Percentiles rank a stretch among this genome's conserved stretches.
Conservation (phyloP, 1,140 invertebrate genomes). For the Varroa destructor region DNA sequence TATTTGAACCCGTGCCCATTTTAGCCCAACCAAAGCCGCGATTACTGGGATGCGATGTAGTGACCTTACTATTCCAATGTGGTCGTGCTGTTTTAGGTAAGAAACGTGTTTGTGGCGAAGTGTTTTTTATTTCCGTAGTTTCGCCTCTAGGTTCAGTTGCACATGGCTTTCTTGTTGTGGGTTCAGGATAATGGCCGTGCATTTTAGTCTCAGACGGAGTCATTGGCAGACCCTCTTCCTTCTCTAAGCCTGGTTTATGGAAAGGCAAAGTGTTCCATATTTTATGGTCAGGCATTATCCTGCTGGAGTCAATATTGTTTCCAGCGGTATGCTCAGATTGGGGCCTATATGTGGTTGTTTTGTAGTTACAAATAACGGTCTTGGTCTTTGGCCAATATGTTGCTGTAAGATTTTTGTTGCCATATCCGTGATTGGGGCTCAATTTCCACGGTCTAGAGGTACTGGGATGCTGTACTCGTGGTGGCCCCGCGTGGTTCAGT, state of each 20-base stretch:
- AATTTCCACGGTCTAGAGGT: no score
- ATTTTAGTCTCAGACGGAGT: conserved; percentile 19
- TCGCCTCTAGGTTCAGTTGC: conserved; percentile 26
- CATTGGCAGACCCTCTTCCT: conserved; percentile 22
- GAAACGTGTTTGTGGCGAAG: conserved; percentile 12
- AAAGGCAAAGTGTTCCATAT: no score
- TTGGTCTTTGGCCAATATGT: no score
- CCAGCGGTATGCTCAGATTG: no score
- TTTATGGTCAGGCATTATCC: no score
- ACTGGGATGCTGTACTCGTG: no score
- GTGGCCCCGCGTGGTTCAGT: no score
- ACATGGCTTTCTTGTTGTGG: conserved; percentile 29
- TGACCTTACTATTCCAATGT: not conserved
- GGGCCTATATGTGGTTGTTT: no score
- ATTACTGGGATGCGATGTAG: not conserved
- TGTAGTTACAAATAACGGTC: no score
- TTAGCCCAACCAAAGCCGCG: not conserved
- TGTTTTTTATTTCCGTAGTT: conserved; percentile 30
- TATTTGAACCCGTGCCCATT: conserved; percentile 1
- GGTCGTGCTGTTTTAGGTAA: conserved; percentile 15
- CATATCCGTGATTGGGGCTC: no score
- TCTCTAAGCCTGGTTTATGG: not conserved
- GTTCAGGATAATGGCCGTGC: conserved; percentile 30
- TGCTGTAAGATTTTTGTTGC: no score
- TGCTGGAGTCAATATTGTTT: no score